Evolutionary conservation across 2,113 vertebrate species (phyloP).

Genomic region (Sturnira hondurensis): DNA sequence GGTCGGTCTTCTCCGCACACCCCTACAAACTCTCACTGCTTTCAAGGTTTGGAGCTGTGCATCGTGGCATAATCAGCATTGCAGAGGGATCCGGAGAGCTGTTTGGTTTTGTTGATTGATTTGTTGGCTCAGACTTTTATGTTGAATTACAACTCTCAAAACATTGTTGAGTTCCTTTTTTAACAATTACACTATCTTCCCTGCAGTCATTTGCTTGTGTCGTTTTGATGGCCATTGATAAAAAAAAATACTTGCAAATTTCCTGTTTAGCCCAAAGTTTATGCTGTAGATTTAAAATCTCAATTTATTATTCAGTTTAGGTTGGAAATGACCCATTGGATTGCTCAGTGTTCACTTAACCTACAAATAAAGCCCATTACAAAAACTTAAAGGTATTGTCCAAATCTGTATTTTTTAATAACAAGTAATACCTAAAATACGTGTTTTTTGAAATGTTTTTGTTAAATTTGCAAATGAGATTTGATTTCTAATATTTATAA

Average conservation of each 20-base stretch:
- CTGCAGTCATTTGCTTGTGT: slow-evolving; percentile 1
- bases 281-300: not conserved
- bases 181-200: not conserved
- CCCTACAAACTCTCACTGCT: not conserved
- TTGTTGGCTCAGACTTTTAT: not conserved
- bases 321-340: not conserved
- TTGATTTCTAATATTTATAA: slow-evolving; percentile 34
- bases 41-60: not conserved
- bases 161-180: not conserved
- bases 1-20: no score
- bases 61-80: not conserved
- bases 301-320: not conserved
- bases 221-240: slow-evolving; percentile 33
- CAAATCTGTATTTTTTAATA: not conserved
- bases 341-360: not conserved
- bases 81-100: not conserved
- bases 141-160: not conserved
- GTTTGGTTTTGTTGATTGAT: not conserved
- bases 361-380: slow-evolving; percentile 4
- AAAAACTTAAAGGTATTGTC: not conserved
- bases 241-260: not conserved
- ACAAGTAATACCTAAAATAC: not conserved
- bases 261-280: not conserved
- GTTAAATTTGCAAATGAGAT: slow-evolving; percentile 4
- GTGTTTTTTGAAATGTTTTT: slow-evolving; percentile 20